These are phyloP conservation scores for Synanceia verrucosa DNA, from an alignment of 2,797 vertebrate species.

Conservation along the genomic window DNA sequence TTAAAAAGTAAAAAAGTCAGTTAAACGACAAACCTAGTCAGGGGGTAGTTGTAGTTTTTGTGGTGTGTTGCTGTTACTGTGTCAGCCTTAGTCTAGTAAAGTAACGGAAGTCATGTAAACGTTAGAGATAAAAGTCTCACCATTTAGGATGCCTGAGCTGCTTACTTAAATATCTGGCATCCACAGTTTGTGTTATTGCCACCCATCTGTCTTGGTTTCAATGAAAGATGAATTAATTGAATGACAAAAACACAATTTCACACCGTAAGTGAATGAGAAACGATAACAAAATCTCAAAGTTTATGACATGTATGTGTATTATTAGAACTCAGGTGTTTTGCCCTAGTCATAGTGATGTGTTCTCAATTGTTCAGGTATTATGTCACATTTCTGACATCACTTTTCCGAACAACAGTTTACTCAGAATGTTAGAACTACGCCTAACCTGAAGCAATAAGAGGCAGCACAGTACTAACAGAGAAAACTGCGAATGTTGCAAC, in stretches of 20 bases:
- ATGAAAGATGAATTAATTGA: not conserved
- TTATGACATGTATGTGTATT: not conserved
- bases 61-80: not conserved
- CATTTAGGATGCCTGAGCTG: not conserved
- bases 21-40: not conserved
- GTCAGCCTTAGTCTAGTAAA: not conserved
- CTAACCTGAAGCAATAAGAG: not conserved
- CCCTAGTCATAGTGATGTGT: not conserved
- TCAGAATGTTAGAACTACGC: not conserved
- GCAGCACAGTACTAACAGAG: not conserved
- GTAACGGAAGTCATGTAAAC: not conserved
- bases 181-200: not conserved
- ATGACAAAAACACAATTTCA: not conserved
- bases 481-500: not conserved
- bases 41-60: not conserved
- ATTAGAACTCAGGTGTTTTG: not conserved
- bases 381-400: not conserved
- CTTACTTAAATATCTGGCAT: not conserved
- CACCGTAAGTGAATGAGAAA: not conserved
- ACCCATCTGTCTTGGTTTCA: not conserved
- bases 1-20: not conserved
- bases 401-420: accelerated
- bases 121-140: not conserved
- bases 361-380: not conserved
- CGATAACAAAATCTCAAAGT: not conserved